These are phyloP conservation scores for Sphenopsis melanotis DNA, from an alignment of 2,797 vertebrate genomes.

Conservation along the genomic window DNA sequence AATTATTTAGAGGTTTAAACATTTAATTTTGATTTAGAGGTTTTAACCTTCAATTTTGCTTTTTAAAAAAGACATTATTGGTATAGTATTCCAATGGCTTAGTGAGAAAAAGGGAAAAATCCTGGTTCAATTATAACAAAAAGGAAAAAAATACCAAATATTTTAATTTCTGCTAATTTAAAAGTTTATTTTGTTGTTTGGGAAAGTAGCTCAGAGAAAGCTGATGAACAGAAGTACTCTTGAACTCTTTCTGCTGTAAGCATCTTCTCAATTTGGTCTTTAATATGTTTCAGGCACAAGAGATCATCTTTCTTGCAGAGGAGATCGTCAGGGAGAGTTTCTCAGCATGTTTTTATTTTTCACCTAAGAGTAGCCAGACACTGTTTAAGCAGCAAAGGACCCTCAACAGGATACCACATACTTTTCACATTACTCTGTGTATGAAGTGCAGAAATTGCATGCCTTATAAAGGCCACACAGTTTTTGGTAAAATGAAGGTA, in stretches of 20 bases:
- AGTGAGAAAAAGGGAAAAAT: background rate
- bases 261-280: background rate
- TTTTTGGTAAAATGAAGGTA: background rate
- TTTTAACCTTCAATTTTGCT: background rate
- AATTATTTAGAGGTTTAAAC: background rate
- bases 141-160: background rate
- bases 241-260: background rate
- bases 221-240: background rate
- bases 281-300: background rate
- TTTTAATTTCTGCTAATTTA: background rate
- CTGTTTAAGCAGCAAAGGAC: background rate
- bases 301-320: background rate
- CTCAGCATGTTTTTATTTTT: background rate
- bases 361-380: background rate
- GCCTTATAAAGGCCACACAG: background rate
- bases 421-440: background rate
- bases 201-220: background rate
- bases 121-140: background rate
- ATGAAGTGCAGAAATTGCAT: background rate
- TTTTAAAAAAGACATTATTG: rapidly evolving
- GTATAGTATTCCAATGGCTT: background rate
- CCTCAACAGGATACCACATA: background rate
- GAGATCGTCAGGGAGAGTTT: background rate
- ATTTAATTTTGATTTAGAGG: background rate
- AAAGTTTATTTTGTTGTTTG: background rate